A percentile compares a stretch with the other conserved stretches of the same genome.
These are phyloP conservation scores for Centropus bengalensis DNA, from an alignment of 2,113 vertebrate genomes.

Conservation along the genomic window DNA sequence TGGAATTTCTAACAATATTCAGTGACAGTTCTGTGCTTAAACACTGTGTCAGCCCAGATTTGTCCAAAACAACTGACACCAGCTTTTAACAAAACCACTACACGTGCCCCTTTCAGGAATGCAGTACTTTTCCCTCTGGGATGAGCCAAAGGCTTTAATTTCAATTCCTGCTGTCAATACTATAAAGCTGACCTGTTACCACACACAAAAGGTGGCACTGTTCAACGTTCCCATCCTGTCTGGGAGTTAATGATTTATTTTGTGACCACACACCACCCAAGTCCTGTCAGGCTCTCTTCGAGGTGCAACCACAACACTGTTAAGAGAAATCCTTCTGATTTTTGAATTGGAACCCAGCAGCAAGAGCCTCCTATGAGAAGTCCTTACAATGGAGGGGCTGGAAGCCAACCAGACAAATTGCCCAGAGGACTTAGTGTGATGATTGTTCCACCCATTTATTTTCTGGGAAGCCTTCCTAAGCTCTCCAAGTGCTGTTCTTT, in stretches of 20 bases:
- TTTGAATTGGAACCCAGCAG: neutral
- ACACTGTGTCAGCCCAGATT: neutral
- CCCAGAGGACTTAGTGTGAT: neutral
- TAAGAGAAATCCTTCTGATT: neutral
- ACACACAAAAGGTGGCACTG: neutral
- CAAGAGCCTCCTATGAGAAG: neutral
- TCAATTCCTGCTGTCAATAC: neutral
- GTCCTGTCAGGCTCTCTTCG: neutral
- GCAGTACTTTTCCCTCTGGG: neutral
- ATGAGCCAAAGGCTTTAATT: neutral
- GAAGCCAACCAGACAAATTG: neutral
- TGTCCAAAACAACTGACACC: neutral
- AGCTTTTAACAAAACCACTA: neutral
- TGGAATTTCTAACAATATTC: neutral
- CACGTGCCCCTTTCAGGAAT: neutral
- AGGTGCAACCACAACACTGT: neutral
- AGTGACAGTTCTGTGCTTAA: neutral
- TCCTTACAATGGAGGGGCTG: neutral
- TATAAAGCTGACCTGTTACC: neutral
- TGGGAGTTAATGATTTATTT: neutral
- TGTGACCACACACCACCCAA: fast-evolving
- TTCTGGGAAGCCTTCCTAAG: neutral
- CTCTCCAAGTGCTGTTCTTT: neutral
- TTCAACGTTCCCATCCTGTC: neutral
- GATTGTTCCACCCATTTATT: neutral